Evolutionary conservation across 1,140 invertebrate genomes (phyloP).

Genomic region (Bombus pascuorum): DNA sequence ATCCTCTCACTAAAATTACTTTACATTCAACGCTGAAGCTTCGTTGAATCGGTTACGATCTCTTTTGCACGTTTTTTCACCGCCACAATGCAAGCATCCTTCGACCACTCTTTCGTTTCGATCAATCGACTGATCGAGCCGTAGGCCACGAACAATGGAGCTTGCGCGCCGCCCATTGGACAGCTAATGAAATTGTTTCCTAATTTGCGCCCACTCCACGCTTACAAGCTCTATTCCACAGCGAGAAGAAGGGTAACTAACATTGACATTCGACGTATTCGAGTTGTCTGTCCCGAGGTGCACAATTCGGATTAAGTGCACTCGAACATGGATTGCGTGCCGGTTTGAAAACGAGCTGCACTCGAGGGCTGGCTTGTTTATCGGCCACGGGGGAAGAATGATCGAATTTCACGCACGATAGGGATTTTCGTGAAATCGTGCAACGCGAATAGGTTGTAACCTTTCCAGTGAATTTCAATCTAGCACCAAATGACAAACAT

Average conservation of each 20-base stretch:
- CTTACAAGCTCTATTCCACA: slow-evolving; percentile 38
- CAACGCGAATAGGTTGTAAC: not conserved
- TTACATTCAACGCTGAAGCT: slow-evolving; percentile 46
- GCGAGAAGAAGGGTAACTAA: slow-evolving; percentile 47
- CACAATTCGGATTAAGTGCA: slow-evolving; percentile 37
- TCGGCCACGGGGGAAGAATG: not conserved
- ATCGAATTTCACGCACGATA: slow-evolving; percentile 4
- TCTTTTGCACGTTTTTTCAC: slow-evolving; percentile 9
- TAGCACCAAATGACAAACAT: not conserved
- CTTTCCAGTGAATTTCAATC: not conserved
- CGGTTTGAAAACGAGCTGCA: not conserved
- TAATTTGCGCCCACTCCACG: slow-evolving; percentile 61
- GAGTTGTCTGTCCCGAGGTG: slow-evolving; percentile 19
- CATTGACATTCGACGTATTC: slow-evolving; percentile 55
- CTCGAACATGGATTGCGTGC: slow-evolving; percentile 37
- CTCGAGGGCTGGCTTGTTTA: slow-evolving; percentile 7
- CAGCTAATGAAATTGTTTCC: slow-evolving; percentile 70
- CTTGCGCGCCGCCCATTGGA: slow-evolving; percentile 16
- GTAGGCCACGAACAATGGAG: slow-evolving; percentile 51
- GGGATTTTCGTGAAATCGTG: not conserved
- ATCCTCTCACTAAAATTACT: slow-evolving; percentile 11
- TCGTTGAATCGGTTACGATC: slow-evolving; percentile 12
- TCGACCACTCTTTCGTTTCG: slow-evolving; percentile 28
- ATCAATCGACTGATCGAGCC: slow-evolving; percentile 49
- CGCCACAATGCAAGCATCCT: not conserved